These are phyloP conservation scores for Lanistes nyassanus DNA, from an alignment of 1,140 invertebrate species.

Conservation along the genomic window DNA sequence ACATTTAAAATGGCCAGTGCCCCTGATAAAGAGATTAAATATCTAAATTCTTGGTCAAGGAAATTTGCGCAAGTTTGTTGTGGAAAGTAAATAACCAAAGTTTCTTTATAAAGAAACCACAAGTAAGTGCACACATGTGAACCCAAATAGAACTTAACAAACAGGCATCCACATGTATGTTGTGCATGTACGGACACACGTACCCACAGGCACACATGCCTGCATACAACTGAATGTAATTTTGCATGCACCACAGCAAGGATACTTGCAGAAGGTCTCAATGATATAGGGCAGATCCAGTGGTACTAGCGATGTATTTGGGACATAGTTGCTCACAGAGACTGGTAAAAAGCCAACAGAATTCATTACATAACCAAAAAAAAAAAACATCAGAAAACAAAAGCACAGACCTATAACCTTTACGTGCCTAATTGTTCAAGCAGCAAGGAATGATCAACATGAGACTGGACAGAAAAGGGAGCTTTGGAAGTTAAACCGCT, in stretches of 20 bases:
- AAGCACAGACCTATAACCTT: too few relatives aligned
- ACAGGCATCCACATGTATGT: too few relatives aligned
- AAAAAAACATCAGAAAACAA: too few relatives aligned
- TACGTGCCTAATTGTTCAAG: neutral
- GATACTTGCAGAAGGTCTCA: slow-evolving; percentile 73
- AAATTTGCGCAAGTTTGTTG: neutral
- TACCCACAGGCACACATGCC: neutral
- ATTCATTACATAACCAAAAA: neutral
- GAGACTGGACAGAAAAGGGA: too few relatives aligned
- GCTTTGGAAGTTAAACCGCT: too few relatives aligned
- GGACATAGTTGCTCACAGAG: slow-evolving; percentile 82
- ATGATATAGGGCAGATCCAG: slow-evolving; percentile 78
- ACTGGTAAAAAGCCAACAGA: slow-evolving; percentile 48
- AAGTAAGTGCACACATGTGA: neutral
- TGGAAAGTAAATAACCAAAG: neutral
- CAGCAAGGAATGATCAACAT: too few relatives aligned
- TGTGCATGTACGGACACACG: neutral
- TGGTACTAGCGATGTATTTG: slow-evolving; percentile 76
- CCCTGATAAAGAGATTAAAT: slow-evolving; percentile 87
- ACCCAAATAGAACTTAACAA: too few relatives aligned
- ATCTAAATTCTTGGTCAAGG: slow-evolving; percentile 58
- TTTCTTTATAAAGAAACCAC: neutral
- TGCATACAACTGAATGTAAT: neutral
- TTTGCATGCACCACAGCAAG: slow-evolving; percentile 35
- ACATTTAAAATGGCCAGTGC: slow-evolving; percentile 92